phyloP scores from a whole-genome alignment of 2,797 vertebrate genomes.

The Centropyge bicolor region DNA sequence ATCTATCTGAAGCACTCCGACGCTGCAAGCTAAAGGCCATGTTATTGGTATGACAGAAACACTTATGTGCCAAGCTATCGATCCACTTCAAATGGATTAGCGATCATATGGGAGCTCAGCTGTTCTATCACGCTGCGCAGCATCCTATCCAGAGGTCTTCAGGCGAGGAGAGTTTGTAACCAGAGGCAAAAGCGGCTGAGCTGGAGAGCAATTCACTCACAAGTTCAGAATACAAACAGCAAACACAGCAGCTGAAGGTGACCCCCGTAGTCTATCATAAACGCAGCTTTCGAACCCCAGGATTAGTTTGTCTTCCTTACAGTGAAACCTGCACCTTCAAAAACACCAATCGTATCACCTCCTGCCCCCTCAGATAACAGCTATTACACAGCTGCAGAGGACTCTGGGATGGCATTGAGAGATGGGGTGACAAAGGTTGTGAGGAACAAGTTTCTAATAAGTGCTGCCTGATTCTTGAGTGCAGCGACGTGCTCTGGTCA shows the following conservation, averaged over 20 bases:
- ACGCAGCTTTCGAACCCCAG: conserved; percentile 24
- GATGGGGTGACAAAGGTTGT: conserved; percentile 47
- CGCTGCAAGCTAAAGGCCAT: conserved; percentile 32
- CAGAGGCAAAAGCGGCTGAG: conserved; percentile 12
- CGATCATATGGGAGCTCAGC: conserved; percentile 2
- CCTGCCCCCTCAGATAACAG: conserved; percentile 47
- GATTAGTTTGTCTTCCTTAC: conserved; percentile 46
- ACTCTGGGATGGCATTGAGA: conserved; percentile 40
- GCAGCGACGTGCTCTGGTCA: conserved; percentile 17
- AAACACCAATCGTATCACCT: conserved; percentile 40
- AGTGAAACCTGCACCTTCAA: conserved; percentile 18
- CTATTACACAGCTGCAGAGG: conserved; percentile 48
- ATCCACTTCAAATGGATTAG: conserved; percentile 50
- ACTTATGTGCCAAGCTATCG: conserved; percentile 27
- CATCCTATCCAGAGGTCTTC: neutral
- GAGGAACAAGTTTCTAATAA: conserved; percentile 38
- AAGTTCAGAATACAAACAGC: conserved; percentile 33
- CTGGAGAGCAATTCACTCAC: conserved; percentile 25
- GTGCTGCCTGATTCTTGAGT: conserved; percentile 37
- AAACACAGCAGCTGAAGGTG: conserved; percentile 40
- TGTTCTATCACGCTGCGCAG: conserved; percentile 5
- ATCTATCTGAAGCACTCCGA: conserved; percentile 14
- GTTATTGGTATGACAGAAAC: conserved; percentile 34
- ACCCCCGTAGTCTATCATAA: conserved; percentile 45
- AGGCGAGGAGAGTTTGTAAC: neutral